A percentile compares a stretch with the other conserved stretches of the same genome.
phyloP scores from a whole-genome alignment of 2,888 invertebrate genomes.

The Morpho helenor region DNA sequence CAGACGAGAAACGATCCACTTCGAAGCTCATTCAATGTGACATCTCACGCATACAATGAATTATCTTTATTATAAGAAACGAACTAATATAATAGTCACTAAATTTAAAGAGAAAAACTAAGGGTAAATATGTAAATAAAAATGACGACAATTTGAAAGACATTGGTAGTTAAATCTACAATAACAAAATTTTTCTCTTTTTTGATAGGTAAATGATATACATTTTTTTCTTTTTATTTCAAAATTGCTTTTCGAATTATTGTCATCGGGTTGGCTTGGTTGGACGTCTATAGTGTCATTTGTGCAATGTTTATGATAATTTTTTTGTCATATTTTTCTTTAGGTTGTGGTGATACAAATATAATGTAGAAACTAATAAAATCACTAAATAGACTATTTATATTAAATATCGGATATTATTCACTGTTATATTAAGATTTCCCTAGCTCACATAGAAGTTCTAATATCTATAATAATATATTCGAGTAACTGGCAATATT shows the following conservation, averaged over 20 bases:
- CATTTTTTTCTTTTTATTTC: slow-evolving; percentile 62
- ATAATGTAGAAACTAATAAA: too few relatives aligned
- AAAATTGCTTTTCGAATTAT: slow-evolving; percentile 70
- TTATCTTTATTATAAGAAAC: slow-evolving; percentile 63
- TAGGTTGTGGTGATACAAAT: not conserved
- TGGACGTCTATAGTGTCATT: slow-evolving; percentile 18
- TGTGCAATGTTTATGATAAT: not conserved
- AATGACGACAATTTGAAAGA: slow-evolving; percentile 75
- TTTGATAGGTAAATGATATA: slow-evolving; percentile 69
- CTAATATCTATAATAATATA: not conserved
- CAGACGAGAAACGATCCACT: slow-evolving; percentile 69
- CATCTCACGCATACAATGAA: slow-evolving; percentile 69
- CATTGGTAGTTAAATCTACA: slow-evolving; percentile 73
- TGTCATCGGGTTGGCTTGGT: slow-evolving; percentile 65
- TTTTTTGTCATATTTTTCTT: not conserved
- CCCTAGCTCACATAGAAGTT: too few relatives aligned
- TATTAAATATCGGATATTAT: too few relatives aligned
- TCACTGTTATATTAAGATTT: too few relatives aligned
- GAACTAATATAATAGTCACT: slow-evolving; percentile 67
- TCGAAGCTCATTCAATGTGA: slow-evolving; percentile 78
- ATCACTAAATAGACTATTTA: too few relatives aligned
- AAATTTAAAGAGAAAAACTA: slow-evolving; percentile 67
- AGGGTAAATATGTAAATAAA: slow-evolving; percentile 72
- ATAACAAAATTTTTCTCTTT: slow-evolving; percentile 74
- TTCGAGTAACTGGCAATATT: slow-evolving; percentile 14